Evolutionary conservation across 2,113 vertebrate genomes (phyloP).

Genomic region (Hyperopisus bebe): DNA sequence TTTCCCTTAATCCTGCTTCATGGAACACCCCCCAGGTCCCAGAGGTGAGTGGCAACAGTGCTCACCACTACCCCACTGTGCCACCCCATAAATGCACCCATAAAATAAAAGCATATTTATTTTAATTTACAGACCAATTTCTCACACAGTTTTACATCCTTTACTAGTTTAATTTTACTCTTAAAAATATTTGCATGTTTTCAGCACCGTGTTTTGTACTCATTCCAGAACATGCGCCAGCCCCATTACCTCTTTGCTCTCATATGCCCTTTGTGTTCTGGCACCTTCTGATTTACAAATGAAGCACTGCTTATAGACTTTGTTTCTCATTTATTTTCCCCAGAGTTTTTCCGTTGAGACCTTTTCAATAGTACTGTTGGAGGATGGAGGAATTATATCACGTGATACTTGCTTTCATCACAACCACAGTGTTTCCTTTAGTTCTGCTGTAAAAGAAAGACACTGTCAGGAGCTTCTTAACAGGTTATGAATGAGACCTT

Average conservation of each 20-base stretch:
- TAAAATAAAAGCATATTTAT: neutral
- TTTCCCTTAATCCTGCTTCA: no score
- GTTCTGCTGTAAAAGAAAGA: neutral
- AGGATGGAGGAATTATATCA: neutral
- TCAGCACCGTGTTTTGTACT: neutral
- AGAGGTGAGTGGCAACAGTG: no score
- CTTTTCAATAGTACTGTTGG: neutral
- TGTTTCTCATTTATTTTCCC: neutral
- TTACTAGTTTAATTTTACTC: neutral
- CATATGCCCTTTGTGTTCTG: neutral
- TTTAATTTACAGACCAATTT: neutral
- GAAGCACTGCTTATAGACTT: neutral
- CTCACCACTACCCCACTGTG: no score
- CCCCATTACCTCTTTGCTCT: neutral
- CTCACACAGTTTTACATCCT: neutral
- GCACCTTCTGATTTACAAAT: neutral
- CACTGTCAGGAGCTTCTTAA: neutral
- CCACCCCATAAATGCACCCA: neutral
- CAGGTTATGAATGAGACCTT: neutral
- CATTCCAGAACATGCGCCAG: neutral
- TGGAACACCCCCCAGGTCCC: no score
- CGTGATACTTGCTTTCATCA: neutral
- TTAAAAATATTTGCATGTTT: neutral
- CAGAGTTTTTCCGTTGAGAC: neutral
- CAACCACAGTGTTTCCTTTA: neutral